Conservation (phyloP, 2,888 invertebrate species). For the Agonopterix heracliana region DNA sequence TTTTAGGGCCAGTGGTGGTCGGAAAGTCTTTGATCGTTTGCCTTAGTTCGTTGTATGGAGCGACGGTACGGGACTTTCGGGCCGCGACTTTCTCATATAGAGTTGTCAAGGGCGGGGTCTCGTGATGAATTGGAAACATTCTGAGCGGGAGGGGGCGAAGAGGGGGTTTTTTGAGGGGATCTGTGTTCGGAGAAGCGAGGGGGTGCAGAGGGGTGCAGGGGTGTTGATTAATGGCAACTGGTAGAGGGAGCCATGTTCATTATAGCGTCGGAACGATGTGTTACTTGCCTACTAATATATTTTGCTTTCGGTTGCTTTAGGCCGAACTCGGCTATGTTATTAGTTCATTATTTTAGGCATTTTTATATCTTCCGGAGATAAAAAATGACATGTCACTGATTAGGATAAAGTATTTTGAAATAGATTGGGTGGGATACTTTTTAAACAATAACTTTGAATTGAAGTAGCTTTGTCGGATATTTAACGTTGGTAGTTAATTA, state of each 20-base stretch:
- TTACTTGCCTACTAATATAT: constrained; percentile 71
- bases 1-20: constrained; percentile 28
- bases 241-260: constrained; percentile 74
- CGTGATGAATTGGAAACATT: constrained; percentile 75
- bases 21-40: constrained; percentile 27
- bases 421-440: constrained; percentile 28
- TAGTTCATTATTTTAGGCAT: constrained; percentile 67
- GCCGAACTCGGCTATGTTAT: constrained; percentile 47
- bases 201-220: constrained; percentile 14
- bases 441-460: constrained; percentile 27
- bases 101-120: constrained; percentile 79
- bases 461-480: constrained; percentile 31
- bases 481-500: constrained; percentile 30
- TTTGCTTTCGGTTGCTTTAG: constrained; percentile 51
- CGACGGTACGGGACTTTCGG: constrained; percentile 37
- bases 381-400: constrained; percentile 54
- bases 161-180: constrained; percentile 62
- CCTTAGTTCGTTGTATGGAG: constrained; percentile 19
- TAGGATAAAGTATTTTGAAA: constrained; percentile 34
- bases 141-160: constrained; percentile 56
- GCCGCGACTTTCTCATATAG: constrained; percentile 66
- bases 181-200: constrained; percentile 39
- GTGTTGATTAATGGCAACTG: constrained; percentile 65
- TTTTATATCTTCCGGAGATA: constrained; percentile 65
- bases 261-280: constrained; percentile 71